phyloP scores from a whole-genome alignment of 2,797 vertebrate species.

The Apogon talboti region DNA sequence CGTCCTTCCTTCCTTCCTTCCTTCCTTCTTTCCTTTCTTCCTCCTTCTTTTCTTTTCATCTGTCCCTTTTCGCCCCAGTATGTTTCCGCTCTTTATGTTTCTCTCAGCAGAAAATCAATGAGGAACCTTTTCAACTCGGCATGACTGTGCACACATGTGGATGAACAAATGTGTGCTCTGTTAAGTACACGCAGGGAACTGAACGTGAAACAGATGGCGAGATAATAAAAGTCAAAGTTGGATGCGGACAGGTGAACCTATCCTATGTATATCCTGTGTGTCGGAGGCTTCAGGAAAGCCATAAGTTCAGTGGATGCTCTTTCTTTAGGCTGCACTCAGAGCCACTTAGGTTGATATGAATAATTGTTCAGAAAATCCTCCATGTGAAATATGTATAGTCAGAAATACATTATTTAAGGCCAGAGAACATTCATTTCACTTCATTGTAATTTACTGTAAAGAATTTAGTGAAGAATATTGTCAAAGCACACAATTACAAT shows the following conservation, averaged over 20 bases:
- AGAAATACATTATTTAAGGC: no score
- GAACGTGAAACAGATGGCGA: constrained; percentile 59
- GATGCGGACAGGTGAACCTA: constrained; percentile 28
- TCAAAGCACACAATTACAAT: no score
- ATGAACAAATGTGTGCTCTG: constrained; percentile 18
- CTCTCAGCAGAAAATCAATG: constrained; percentile 36
- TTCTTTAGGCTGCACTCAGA: no score
- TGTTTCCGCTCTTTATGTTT: no score
- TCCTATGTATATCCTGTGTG: not conserved
- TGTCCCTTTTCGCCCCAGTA: constrained; percentile 9
- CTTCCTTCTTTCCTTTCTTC: constrained; percentile 9
- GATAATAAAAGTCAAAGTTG: constrained; percentile 39
- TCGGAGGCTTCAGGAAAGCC: no score
- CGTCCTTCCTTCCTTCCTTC: constrained; percentile 3
- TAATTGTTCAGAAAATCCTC: no score
- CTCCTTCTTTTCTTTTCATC: not conserved
- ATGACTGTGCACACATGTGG: constrained; percentile 53
- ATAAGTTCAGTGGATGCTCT: no score
- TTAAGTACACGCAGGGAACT: constrained; percentile 33
- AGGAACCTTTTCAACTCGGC: constrained; percentile 49
- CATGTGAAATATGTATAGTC: no score
- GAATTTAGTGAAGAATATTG: no score
- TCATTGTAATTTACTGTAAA: no score
- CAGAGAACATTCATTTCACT: no score
- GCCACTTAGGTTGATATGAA: no score